Base-by-base conservation (phyloP, 2,797 vertebrate genomes). In the Myripristis murdjan region DNA sequence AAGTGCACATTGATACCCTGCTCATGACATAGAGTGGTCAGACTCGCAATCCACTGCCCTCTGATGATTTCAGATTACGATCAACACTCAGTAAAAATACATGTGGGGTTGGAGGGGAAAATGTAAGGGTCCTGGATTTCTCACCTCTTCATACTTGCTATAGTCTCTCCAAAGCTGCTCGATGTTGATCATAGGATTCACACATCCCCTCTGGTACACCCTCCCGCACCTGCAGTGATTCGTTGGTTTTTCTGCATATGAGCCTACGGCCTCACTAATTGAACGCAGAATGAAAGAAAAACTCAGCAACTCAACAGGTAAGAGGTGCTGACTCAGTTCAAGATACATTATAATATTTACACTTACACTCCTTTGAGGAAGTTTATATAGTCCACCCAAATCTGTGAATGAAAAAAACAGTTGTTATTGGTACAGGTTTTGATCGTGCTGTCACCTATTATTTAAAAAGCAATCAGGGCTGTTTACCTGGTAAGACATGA, bases 281-380 rank as follows among this genome's bases (percentile, higher is more conserved):
- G 52, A 54, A 69, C 22, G 63, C 14, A 22, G 11, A 35, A 16
- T n/a, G 52, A 4, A 70, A 9, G 11, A n/a, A 56, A 10, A 1
- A 3, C 5, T 31, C 1, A 28, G 23, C 11, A 4, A 49, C 24
- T 65, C 10, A 64, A 39, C 33, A 11, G 61, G 49, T 11, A 14
- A n/a, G 4, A 55, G 8, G 2, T 46, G 35, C 7, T 14, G 2
- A 33, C 1, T 12, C 20, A 28, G 2, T 9, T 16, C 0, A 28
- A 54, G 1, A n/a, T 4, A 4, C 20, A 1, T 56, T 6, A 22
- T 4, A 55, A 2, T 11, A 24, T 16, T 44, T 5, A 4, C 5
- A 98, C 98, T 97, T 94, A 99, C 98, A 99, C 98, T 94, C 98
- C 98, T 95, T 99, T 99, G 76, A 99, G 95, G 92, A 99, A 99